Evolutionary conservation across 2,113 vertebrate species (phyloP).

Genomic region (Vireo altiloquus): DNA sequence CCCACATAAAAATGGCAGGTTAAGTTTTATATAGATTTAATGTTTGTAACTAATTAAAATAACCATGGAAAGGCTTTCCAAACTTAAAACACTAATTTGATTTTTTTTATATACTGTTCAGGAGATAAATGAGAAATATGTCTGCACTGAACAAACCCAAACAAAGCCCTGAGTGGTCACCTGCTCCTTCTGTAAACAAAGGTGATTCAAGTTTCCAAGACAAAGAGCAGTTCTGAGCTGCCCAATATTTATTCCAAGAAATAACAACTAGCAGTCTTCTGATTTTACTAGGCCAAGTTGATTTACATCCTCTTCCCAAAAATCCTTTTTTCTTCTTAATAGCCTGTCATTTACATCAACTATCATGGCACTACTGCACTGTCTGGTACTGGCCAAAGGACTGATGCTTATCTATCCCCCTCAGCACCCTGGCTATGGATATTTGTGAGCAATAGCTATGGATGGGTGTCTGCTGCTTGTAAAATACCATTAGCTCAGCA

Average conservation of each 20-base stretch:
- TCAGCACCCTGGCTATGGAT: not conserved
- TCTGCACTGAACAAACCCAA: not conserved
- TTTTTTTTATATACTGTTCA: not conserved
- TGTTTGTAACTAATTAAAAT: not conserved
- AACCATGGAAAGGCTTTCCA: not conserved
- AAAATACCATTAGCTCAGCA: not conserved
- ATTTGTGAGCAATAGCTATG: not conserved
- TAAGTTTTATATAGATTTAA: not conserved
- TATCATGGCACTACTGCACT: not conserved
- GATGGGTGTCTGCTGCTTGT: not conserved
- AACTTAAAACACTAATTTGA: not conserved
- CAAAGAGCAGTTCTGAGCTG: not conserved
- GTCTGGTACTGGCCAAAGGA: not conserved
- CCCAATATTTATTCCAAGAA: not conserved
- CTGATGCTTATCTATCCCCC: not conserved
- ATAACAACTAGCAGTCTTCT: not conserved
- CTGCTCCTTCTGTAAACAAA: not conserved
- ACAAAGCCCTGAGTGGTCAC: not conserved
- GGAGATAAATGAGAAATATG: not conserved
- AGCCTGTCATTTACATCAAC: not conserved
- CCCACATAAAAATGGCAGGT: not conserved
- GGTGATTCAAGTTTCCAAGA: not conserved
- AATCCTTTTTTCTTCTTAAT: not conserved
- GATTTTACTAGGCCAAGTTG: not conserved
- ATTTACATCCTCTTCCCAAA: not conserved